Percentiles rank a stretch among this genome's conserved stretches.
Conservation (phyloP, 1,140 invertebrate species). For the Augochlora pura region DNA sequence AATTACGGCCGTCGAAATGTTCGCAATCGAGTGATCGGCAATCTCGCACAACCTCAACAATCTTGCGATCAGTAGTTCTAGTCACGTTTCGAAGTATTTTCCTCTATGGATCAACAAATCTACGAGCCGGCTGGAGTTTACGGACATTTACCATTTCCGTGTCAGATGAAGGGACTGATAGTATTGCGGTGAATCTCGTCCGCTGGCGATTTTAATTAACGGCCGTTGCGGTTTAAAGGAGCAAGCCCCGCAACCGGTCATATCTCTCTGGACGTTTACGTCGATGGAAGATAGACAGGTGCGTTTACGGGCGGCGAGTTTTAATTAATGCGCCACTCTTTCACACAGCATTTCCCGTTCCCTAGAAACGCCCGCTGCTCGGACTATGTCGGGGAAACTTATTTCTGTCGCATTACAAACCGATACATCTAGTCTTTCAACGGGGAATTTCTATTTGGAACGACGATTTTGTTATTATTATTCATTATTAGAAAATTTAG, state of each 20-base stretch:
- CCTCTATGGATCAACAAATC: not conserved
- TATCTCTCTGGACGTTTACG: conserved; percentile 24
- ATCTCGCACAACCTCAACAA: not conserved
- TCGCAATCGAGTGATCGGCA: not conserved
- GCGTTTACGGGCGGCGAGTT: conserved; percentile 28
- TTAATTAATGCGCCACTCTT: conserved; percentile 29
- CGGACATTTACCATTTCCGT: not conserved
- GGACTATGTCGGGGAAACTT: not conserved
- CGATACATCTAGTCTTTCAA: no score
- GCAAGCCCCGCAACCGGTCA: conserved; percentile 2
- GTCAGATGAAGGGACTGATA: conserved; percentile 24
- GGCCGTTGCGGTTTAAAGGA: conserved; percentile 5
- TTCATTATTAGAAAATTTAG: no score
- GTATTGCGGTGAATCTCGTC: conserved; percentile 11
- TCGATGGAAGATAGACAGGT: conserved; percentile 9
- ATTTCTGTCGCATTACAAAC: not conserved
- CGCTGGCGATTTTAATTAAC: conserved; percentile 47
- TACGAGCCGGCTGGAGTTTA: not conserved
- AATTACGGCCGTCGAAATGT: not conserved
- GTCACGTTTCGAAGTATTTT: not conserved
- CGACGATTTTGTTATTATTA: no score
- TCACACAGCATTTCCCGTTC: conserved; percentile 8
- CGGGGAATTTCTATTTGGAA: no score
- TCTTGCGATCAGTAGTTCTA: not conserved
- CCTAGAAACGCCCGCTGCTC: not conserved